Base-by-base conservation (phyloP, 2,888 invertebrate genomes). In the Lepidocyrtoides sp. region DNA sequence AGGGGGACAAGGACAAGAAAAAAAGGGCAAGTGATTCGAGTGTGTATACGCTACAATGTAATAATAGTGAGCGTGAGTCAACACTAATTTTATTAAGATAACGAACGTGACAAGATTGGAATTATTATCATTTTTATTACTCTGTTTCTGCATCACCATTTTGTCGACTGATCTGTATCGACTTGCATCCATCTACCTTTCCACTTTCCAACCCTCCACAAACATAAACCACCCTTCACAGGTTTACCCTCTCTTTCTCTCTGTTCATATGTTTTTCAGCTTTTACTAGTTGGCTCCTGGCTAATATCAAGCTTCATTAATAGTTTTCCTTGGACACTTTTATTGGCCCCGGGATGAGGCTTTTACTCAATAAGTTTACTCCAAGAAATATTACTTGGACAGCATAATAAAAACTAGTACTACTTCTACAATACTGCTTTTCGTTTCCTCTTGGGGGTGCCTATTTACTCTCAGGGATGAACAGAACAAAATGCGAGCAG, bases 311-410 rank as follows among this genome's bases (percentile, higher is more conserved):
- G 84, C 60, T 60, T 84, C 69, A 84, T 84, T 84, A 86, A 57
- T 57, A 66, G 86, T 77, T 86, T 83, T 48, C 75, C 20, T 54
- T 72, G 72, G 91, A 85, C 86, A 81, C 79, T 86, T 91, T 91
- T 91, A 91, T 91, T 91, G 63, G 83, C 91, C 91, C 87, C 91
- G 69, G 91, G 91, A 72, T 48, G 54, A 36, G 66, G 81, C 88
- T 81, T 75, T n/a, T n/a, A 60, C 41, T 82, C 60, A 82, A 82
- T 82, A 88, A 88, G 66, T 66, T 41, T 69, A 29, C 69, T 63
- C 82, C 66, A 89, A 86, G 86, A 86, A 86, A 84, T 84, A 72
- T 72, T 60, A 54, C 84, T 84, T 84, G 51, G 69, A 72, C 17
- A 72, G 72, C 48, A 84, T 69, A 84, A 48, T 54, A 72, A 84